A percentile compares a stretch with the other conserved stretches of the same genome.
These are phyloP conservation scores for Stenichneumon culpator DNA, from an alignment of 2,888 invertebrate species.

Conservation along the genomic window DNA sequence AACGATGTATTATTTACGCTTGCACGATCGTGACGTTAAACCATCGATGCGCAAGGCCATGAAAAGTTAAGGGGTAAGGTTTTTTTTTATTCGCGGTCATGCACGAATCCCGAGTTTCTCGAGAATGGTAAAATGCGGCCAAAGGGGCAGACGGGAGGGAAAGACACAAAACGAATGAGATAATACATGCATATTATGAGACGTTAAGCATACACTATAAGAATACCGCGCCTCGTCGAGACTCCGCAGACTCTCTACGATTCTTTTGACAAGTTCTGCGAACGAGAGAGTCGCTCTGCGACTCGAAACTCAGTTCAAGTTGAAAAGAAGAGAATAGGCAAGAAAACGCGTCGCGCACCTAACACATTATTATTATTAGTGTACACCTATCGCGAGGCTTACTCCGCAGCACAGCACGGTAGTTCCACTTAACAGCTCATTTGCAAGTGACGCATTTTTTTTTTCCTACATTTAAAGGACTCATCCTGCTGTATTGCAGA, in stretches of 20 bases:
- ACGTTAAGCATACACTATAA: slow-evolving; percentile 1
- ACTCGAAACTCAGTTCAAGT: slow-evolving; percentile 42
- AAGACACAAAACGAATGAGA: slow-evolving; percentile 42
- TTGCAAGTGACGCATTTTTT: slow-evolving; percentile 45
- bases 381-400: slow-evolving; percentile 6
- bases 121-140: slow-evolving; percentile 42
- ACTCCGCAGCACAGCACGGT: not conserved
- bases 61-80: not conserved
- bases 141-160: slow-evolving; percentile 27
- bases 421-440: slow-evolving; percentile 30
- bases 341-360: slow-evolving; percentile 37
- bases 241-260: slow-evolving; percentile 24
- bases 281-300: slow-evolving; percentile 27
- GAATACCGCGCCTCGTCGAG: slow-evolving; percentile 49
- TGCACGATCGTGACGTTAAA: not conserved
- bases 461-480: slow-evolving; percentile 24
- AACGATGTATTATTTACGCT: not conserved
- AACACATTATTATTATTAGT: slow-evolving; percentile 60
- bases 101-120: slow-evolving; percentile 10
- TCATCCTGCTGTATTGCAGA: slow-evolving; percentile 45
- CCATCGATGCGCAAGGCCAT: not conserved
- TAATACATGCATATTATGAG: slow-evolving; percentile 42
- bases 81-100: slow-evolving; percentile 25
- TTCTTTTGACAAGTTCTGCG: slow-evolving; percentile 55
- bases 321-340: slow-evolving; percentile 37